Conservation (phyloP, 2,888 invertebrate genomes). For the Scaptomyza cyrtandrae region DNA sequence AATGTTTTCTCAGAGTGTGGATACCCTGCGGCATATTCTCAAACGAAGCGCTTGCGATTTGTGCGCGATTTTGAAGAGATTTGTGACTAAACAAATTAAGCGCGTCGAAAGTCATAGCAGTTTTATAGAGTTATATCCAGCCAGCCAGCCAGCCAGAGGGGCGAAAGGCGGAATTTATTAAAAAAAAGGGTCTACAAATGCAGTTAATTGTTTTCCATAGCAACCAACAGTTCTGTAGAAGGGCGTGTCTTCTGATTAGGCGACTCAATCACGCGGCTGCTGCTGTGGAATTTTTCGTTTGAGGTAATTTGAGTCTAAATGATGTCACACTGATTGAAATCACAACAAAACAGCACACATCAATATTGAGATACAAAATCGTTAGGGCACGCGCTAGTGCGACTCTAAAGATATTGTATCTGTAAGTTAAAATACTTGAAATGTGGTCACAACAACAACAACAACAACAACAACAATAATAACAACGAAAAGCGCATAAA, state of each 20-base stretch:
- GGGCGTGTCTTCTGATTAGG: slow-evolving; percentile 17
- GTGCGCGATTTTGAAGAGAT: slow-evolving; percentile 59
- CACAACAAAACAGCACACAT: slow-evolving; percentile 19
- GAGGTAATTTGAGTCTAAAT: slow-evolving; percentile 47
- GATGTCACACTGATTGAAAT: slow-evolving; percentile 67
- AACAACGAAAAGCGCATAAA: slow-evolving; percentile 73
- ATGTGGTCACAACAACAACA: slow-evolving; percentile 27
- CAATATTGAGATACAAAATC: slow-evolving; percentile 14
- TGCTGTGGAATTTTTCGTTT: slow-evolving; percentile 24
- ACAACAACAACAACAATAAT: slow-evolving; percentile 29
- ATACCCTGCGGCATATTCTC: slow-evolving; percentile 47
- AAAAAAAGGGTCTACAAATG: slow-evolving; percentile 37
- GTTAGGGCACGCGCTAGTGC: slow-evolving; percentile 43
- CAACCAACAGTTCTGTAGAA: background rate
- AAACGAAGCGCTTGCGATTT: slow-evolving; percentile 36
- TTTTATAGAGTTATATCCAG: slow-evolving; percentile 36
- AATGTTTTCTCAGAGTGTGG: slow-evolving; percentile 35
- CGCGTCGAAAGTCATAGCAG: slow-evolving; percentile 72
- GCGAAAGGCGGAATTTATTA: slow-evolving; percentile 48
- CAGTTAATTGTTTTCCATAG: slow-evolving; percentile 20
- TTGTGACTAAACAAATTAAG: slow-evolving; percentile 74
- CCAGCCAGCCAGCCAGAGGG: slow-evolving; percentile 4
- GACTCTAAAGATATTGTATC: slow-evolving; percentile 60
- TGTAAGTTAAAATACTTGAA: slow-evolving; percentile 55
- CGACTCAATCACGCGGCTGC: slow-evolving; percentile 12